Evolutionary conservation across 2,888 invertebrate species (phyloP).

Genomic region (Spisula subtruncata): DNA sequence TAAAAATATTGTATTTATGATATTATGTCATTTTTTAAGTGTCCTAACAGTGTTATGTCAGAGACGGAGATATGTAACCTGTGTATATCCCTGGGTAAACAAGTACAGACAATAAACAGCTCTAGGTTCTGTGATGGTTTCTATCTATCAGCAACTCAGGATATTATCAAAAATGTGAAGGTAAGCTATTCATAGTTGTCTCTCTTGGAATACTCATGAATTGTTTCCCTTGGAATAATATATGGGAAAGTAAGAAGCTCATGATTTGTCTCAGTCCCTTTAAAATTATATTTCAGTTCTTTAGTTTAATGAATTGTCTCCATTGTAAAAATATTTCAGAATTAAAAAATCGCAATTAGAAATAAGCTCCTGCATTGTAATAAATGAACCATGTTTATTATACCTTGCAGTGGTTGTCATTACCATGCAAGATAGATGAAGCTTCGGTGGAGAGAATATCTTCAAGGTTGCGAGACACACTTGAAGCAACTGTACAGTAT

Average conservation of each 20-base stretch:
- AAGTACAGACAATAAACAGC: constrained; percentile 64
- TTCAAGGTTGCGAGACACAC: background rate
- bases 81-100: constrained; percentile 42
- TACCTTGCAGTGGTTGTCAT: constrained; percentile 11
- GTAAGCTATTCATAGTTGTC: constrained; percentile 36
- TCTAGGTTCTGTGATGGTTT: constrained; percentile 76
- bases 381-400: background rate
- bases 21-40: constrained; percentile 42
- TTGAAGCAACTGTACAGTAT: constrained; percentile 6
- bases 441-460: background rate
- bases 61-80: constrained; percentile 23
- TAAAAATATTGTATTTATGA: no score
- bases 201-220: no score
- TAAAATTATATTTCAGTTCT: no score
- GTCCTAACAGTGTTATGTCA: constrained; percentile 18
- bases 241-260: no score
- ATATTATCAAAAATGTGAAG: constrained; percentile 66
- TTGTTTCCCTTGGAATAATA: no score
- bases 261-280: no score
- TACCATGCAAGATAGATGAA: background rate
- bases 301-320: no score
- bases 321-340: no score
- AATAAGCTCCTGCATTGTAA: no score
- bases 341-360: no score
- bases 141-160: constrained; percentile 64